Conservation (phyloP, 2,797 vertebrate species). For the Micrastur ruficollis region DNA sequence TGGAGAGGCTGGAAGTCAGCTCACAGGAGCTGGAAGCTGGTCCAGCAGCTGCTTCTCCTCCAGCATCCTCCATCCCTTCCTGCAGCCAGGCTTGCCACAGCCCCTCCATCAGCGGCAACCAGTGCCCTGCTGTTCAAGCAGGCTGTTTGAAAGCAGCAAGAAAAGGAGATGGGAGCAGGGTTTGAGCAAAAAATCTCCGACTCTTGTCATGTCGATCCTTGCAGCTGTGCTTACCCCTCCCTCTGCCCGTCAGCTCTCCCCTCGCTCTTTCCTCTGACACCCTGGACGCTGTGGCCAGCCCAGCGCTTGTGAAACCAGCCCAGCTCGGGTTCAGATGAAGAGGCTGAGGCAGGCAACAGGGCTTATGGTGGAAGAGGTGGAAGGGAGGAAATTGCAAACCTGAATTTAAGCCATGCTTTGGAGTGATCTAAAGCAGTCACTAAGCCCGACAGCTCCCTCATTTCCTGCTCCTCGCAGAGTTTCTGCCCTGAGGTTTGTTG, state of each 20-base stretch:
- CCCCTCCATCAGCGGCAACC: rapidly evolving
- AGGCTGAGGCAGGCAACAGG: neutral
- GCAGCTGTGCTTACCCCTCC: neutral
- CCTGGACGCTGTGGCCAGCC: neutral
- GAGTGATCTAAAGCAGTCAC: neutral
- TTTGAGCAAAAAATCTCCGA: neutral
- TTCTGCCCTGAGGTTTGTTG: constrained; percentile 35
- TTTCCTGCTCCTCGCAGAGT: neutral
- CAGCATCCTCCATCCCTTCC: neutral
- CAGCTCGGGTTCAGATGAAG: neutral
- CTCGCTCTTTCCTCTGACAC: neutral
- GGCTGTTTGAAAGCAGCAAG: neutral
- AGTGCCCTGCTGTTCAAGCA: neutral
- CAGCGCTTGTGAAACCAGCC: rapidly evolving
- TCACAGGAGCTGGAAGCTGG: neutral
- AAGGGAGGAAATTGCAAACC: constrained; percentile 8
- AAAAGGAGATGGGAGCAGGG: neutral
- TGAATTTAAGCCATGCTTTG: neutral
- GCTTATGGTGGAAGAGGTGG: neutral
- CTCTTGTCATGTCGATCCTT: rapidly evolving
- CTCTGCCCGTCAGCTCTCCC: neutral
- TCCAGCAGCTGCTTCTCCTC: neutral
- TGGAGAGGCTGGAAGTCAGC: neutral
- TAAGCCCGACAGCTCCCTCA: neutral
- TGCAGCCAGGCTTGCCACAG: neutral